Evolutionary conservation across 1,140 invertebrate genomes (phyloP).

Genomic region (Caenorhabditis elegans): DNA sequence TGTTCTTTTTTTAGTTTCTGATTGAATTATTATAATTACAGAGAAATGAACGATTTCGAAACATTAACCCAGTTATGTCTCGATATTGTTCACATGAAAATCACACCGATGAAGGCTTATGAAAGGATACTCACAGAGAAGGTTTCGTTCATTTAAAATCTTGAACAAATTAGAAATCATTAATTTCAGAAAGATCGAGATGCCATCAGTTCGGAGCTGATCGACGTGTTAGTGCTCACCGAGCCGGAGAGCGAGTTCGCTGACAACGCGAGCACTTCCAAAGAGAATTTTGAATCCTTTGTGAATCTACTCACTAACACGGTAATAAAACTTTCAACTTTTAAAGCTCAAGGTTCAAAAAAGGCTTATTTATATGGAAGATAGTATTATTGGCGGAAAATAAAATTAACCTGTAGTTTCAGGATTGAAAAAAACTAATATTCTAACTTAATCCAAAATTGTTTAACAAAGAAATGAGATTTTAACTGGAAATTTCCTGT

Average conservation of each 20-base stretch:
- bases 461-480: too few relatives aligned
- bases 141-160: too few relatives aligned
- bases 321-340: too few relatives aligned
- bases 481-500: too few relatives aligned
- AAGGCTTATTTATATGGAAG: too few relatives aligned
- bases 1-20: not conserved
- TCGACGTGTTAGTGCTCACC: not conserved
- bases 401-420: too few relatives aligned
- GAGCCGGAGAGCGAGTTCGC: slow-evolving; percentile 16
- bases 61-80: slow-evolving; percentile 12
- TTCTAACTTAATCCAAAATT: too few relatives aligned
- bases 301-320: not conserved
- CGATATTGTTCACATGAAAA: slow-evolving; percentile 7
- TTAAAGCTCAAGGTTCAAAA: too few relatives aligned
- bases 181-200: not conserved
- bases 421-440: too few relatives aligned
- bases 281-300: slow-evolving; percentile 4
- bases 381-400: too few relatives aligned
- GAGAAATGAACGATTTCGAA: not conserved
- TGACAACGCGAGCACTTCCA: not conserved
- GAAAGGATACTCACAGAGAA: slow-evolving; percentile 1
- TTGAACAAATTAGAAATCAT: not conserved
- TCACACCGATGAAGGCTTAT: not conserved
- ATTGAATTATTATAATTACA: too few relatives aligned
- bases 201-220: not conserved